Evolutionary conservation across 2,113 vertebrate genomes (phyloP).

Genomic region (Rhabdornis inornatus): DNA sequence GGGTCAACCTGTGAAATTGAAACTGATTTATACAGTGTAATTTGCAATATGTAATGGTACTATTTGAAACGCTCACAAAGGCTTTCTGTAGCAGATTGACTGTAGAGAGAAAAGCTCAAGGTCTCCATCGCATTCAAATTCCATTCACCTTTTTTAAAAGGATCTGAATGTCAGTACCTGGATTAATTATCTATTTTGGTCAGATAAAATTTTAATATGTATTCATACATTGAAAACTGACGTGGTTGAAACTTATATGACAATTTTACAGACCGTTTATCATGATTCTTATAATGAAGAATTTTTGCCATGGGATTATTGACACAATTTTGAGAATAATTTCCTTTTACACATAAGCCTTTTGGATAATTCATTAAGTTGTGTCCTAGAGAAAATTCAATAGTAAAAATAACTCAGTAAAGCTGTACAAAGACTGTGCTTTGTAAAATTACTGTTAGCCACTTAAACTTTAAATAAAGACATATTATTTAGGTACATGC

Average conservation of each 20-base stretch:
- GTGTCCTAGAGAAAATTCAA: neutral
- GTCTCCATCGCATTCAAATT: accelerated
- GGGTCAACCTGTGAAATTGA: neutral
- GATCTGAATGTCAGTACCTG: neutral
- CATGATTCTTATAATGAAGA: neutral
- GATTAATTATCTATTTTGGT: neutral
- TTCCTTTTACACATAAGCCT: neutral
- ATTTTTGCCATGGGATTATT: neutral
- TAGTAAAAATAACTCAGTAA: neutral
- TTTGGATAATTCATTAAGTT: neutral
- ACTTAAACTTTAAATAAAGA: neutral
- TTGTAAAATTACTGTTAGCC: neutral
- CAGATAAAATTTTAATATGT: neutral
- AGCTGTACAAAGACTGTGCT: neutral
- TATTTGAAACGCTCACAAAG: neutral
- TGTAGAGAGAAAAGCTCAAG: neutral
- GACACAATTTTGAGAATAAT: neutral
- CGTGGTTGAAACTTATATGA: neutral
- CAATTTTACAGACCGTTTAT: neutral
- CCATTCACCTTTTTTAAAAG: neutral
- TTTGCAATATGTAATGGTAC: neutral
- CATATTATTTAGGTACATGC: neutral
- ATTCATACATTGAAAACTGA: neutral
- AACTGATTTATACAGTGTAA: too few relatives aligned
- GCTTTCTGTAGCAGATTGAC: neutral